These are phyloP conservation scores for Epicampocera succincta DNA, from an alignment of 2,888 invertebrate species.

Conservation along the genomic window DNA sequence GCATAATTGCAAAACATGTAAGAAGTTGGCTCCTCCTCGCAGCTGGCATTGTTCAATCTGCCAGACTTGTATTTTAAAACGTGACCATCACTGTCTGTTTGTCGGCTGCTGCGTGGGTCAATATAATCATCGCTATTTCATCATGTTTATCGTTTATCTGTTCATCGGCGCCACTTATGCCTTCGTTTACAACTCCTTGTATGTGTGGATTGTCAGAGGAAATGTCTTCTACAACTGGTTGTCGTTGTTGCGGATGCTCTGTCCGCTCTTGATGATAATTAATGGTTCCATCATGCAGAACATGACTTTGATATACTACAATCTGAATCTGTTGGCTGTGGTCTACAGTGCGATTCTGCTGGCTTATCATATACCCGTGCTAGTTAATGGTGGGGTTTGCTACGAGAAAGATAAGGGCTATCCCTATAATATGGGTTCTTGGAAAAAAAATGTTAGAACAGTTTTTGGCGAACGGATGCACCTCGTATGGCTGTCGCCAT, in stretches of 20 bases:
- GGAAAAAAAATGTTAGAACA: conserved; percentile 86
- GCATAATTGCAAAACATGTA: conserved; percentile 90
- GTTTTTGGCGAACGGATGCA: conserved; percentile 91
- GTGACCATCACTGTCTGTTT: conserved; percentile 95
- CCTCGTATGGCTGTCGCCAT: conserved; percentile 89
- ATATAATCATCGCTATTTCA: conserved; percentile 91
- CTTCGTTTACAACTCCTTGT: conserved; percentile 87
- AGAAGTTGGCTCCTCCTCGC: conserved; percentile 88
- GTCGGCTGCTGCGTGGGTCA: conserved; percentile 94
- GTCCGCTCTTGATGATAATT: conserved; percentile 88
- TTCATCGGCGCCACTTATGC: conserved; percentile 88
- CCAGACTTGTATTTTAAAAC: conserved; percentile 89
- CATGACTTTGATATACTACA: conserved; percentile 86
- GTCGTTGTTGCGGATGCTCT: conserved; percentile 85
- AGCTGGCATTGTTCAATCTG: conserved; percentile 94
- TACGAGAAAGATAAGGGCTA: conserved; percentile 81
- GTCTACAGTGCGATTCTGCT: conserved; percentile 87
- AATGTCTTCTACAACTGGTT: conserved; percentile 81
- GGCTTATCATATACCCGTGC: conserved; percentile 86
- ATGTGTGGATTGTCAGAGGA: conserved; percentile 82
- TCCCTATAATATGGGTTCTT: conserved; percentile 85
- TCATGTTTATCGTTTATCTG: conserved; percentile 88
- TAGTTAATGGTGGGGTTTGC: conserved; percentile 87
- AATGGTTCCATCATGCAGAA: conserved; percentile 86
- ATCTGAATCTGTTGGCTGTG: conserved; percentile 87